A percentile compares a stretch with the other conserved stretches of the same genome.
Conservation (phyloP, 2,797 vertebrate genomes). For the Sebastes hopkinsi region DNA sequence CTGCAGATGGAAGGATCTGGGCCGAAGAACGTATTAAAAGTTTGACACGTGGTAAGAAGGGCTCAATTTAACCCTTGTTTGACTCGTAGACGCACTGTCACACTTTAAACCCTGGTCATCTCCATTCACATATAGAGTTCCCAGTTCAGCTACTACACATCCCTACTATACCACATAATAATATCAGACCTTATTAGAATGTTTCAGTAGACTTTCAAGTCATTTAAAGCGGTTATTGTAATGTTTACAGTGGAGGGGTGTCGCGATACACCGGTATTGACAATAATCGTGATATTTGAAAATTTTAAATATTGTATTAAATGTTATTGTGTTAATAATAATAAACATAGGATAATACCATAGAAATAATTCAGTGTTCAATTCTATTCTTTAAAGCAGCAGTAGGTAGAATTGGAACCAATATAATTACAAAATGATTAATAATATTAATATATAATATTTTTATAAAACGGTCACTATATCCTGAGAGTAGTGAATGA, state of each 20-base stretch:
- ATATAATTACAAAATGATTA: too few species aligned
- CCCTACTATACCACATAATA: not conserved
- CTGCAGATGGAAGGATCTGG: not conserved
- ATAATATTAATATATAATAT: too few species aligned
- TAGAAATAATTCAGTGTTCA: too few species aligned
- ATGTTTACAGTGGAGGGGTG: not conserved
- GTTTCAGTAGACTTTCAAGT: not conserved
- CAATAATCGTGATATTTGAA: too few species aligned
- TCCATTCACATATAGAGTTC: not conserved
- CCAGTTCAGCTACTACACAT: not conserved
- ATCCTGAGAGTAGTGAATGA: too few species aligned
- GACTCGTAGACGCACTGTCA: not conserved
- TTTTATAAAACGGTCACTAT: too few species aligned
- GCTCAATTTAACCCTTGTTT: constrained; percentile 13
- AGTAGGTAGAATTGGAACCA: too few species aligned
- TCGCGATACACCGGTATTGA: too few species aligned
- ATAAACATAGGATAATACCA: too few species aligned
- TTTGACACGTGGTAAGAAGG: not conserved
- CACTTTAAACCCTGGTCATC: not conserved
- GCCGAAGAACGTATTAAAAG: not conserved
- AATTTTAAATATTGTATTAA: too few species aligned
- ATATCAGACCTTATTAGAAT: not conserved
- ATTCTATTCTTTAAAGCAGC: too few species aligned
- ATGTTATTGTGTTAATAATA: too few species aligned
- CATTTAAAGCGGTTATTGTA: not conserved